Base-by-base conservation (phyloP, 1,140 invertebrate genomes). In the Drosophila fuyamai region DNA sequence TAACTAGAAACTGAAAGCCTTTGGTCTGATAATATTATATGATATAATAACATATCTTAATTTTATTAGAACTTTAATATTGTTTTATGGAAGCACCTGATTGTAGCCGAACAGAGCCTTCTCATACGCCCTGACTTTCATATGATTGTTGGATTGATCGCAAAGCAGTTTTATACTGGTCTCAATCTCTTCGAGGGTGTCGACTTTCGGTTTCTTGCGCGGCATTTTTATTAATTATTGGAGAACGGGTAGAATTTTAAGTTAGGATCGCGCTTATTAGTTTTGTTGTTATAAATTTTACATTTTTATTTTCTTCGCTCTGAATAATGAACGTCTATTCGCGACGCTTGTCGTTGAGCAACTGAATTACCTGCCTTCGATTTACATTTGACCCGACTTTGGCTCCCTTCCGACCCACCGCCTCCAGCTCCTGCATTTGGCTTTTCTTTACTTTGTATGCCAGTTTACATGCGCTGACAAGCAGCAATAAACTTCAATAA, bases 81-180 rank as follows among this genome's bases (percentile, higher is more conserved):
- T 7, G 5, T 32, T 32, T 32, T 7, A 32, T 32, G 8, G 38
- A 46, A 36, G 27, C 92, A 96, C 96, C 94, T 95, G 94, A 86
- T 95, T 94, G 60, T 96, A 95, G 2, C 95, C 93, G 8, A 91
- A 80, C 2, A 96, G 76, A 0, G 95, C 95, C 86, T 95, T 95
- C 10, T 94, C 93, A 66, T 95, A 95, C 83, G 96, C 94, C 12
- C 95, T 94, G 75, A 94, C 94, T 93, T 96, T 96, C 68, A 95
- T 93, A 77, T 96, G 95, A 61, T 94, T 95, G 1, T 94, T 94
- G 16, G 95, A 95, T 91, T 96, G 96, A 84, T 96, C 95, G 18
- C 95, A 94, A 57, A 94, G 92, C 14, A 94, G 74, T 80, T 95
- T 94, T 18, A 94, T 94, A 71, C 92, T 93, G 0, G 93, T 93